Conservation (phyloP, 2,797 vertebrate species). For the Diplodus puntazzo region DNA sequence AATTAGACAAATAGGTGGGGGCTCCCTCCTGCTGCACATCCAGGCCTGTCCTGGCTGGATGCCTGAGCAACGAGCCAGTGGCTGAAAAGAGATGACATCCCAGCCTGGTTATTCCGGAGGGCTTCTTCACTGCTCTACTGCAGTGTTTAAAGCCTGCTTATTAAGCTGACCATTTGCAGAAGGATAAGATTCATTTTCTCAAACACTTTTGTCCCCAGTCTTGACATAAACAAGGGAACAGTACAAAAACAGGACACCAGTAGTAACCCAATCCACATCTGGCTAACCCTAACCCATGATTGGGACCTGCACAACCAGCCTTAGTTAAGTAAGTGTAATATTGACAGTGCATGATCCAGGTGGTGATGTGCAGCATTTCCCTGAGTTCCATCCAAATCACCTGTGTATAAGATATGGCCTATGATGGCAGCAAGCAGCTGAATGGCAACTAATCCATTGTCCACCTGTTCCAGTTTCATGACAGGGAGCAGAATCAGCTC, state of each 20-base stretch:
- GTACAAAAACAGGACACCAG: not conserved
- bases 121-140: not conserved
- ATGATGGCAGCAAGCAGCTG: not conserved
- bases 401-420: not conserved
- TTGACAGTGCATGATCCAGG: not conserved
- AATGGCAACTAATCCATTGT: slow-evolving; percentile 13
- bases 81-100: slow-evolving; percentile 32
- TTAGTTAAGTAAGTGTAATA: not conserved
- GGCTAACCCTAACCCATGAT: not conserved
- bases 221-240: not conserved
- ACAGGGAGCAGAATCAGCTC: slow-evolving; percentile 27
- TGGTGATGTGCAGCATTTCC: not conserved
- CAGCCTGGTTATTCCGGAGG: slow-evolving; percentile 25
- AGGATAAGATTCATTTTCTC: not conserved
- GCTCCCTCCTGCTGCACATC: slow-evolving; percentile 16
- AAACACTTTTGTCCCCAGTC: not conserved
- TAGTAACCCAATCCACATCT: not conserved
- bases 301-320: not conserved
- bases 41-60: slow-evolving; percentile 36
- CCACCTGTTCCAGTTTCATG: slow-evolving; percentile 27
- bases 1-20: slow-evolving; percentile 24
- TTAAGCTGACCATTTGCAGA: not conserved
- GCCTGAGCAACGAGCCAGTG: slow-evolving; percentile 31
- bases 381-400: not conserved
- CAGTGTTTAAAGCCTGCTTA: slow-evolving; percentile 1